These are phyloP conservation scores for Zaprionus capensis DNA, from an alignment of 1,140 invertebrate species.

Conservation along the genomic window DNA sequence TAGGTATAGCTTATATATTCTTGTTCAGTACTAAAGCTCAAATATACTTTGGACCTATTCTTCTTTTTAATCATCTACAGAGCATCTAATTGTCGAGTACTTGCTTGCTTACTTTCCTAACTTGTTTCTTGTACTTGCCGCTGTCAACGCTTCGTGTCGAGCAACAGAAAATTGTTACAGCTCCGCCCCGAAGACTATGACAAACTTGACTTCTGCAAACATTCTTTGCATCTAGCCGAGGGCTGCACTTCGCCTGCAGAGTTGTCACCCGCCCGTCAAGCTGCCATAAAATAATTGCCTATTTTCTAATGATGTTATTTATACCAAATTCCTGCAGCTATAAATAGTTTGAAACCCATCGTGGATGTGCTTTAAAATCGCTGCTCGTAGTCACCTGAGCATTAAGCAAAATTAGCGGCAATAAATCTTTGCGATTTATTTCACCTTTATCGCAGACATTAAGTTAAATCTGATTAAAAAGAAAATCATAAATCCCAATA, in stretches of 20 bases:
- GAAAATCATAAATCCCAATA: constrained; percentile 72
- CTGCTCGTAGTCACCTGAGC: constrained; percentile 23
- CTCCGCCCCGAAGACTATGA: neutral
- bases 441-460: constrained; percentile 67
- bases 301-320: neutral
- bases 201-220: constrained; percentile 2
- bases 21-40: too few relatives aligned
- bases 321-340: neutral
- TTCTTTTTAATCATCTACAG: neutral
- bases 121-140: constrained; percentile 15
- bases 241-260: neutral
- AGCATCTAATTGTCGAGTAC: neutral
- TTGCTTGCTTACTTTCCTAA: neutral
- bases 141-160: constrained; percentile 19
- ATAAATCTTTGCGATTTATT: constrained; percentile 69
- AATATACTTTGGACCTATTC: neutral
- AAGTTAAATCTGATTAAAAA: constrained; percentile 72
- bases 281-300: constrained; percentile 6
- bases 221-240: too few relatives aligned
- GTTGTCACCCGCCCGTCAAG: neutral
- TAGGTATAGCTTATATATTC: neutral
- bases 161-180: constrained; percentile 4
- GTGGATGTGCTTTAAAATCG: neutral
- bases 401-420: constrained; percentile 56
- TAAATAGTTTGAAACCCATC: neutral